Percentiles rank a stretch among this genome's conserved stretches.
phyloP scores from a whole-genome alignment of 2,113 vertebrate species.

The Mobula birostris region DNA sequence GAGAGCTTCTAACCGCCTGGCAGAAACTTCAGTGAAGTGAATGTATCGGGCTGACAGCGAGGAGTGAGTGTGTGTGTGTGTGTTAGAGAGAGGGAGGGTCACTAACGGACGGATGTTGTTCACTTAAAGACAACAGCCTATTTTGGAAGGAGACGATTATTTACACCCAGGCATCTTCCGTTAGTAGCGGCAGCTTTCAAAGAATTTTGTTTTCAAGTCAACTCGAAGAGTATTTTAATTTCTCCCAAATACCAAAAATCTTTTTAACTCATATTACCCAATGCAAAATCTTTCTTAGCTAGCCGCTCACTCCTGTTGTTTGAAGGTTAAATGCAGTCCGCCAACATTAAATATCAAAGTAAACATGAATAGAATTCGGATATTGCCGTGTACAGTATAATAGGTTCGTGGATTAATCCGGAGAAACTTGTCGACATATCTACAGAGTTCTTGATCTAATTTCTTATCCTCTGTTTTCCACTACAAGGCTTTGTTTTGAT shows the following conservation, averaged over 20 bases:
- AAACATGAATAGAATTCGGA: neutral
- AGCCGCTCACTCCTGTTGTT: neutral
- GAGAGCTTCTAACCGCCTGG: neutral
- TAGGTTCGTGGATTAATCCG: neutral
- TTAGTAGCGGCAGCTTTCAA: neutral
- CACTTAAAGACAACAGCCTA: neutral
- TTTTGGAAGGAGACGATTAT: neutral
- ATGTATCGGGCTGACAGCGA: neutral
- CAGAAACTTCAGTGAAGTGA: constrained; percentile 8
- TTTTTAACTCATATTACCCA: neutral
- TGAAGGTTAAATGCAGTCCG: neutral
- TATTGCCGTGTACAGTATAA: neutral
- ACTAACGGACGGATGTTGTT: constrained; percentile 15
- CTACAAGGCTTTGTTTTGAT: neutral
- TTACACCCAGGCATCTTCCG: neutral
- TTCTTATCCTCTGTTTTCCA: neutral
- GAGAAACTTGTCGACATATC: neutral
- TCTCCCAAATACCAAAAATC: neutral
- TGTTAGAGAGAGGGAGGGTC: neutral
- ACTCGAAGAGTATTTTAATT: neutral
- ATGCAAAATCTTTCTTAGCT: neutral
- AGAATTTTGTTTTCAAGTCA: neutral
- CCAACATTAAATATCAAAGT: neutral
- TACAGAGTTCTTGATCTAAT: neutral
- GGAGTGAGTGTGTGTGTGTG: too few species aligned